A percentile compares a stretch with the other conserved stretches of the same genome.
These are phyloP conservation scores for Petrocephalus sullivani DNA, from an alignment of 2,797 vertebrate genomes.

Conservation along the genomic window DNA sequence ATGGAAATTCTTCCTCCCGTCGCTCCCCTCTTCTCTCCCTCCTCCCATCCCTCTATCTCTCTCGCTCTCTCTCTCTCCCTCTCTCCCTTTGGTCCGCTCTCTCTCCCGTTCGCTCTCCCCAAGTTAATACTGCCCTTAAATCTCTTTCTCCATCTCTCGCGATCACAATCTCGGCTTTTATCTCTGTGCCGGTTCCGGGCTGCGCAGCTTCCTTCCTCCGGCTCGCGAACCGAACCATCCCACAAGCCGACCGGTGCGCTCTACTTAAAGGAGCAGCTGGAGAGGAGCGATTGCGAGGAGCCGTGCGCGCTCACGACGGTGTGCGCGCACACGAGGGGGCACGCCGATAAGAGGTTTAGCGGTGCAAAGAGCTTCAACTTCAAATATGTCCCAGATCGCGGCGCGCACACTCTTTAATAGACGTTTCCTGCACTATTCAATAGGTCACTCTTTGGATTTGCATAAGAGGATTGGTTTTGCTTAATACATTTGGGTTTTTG, in stretches of 20 bases:
- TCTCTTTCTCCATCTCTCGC: slow-evolving; percentile 82
- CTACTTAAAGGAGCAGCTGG: slow-evolving; percentile 48
- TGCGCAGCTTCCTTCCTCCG: slow-evolving; percentile 76
- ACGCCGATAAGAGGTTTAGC: not conserved
- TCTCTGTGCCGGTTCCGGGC: slow-evolving; percentile 74
- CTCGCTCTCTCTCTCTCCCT: slow-evolving; percentile 34
- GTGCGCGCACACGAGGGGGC: not conserved
- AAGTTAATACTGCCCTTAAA: slow-evolving; percentile 72
- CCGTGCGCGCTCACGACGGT: not conserved
- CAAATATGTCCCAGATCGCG: not conserved
- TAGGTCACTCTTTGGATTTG: not conserved
- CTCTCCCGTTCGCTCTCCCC: slow-evolving; percentile 51
- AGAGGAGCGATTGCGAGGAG: slow-evolving; percentile 39
- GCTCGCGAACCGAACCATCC: slow-evolving; percentile 57
- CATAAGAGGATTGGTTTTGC: not conserved
- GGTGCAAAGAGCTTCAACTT: not conserved
- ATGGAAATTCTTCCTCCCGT: slow-evolving; percentile 63
- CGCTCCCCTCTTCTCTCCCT: slow-evolving; percentile 26
- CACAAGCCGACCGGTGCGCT: slow-evolving; percentile 53
- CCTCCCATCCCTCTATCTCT: slow-evolving; percentile 41
- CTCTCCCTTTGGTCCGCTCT: slow-evolving; percentile 51
- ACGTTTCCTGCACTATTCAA: not conserved
- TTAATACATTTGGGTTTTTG: not conserved
- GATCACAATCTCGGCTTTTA: slow-evolving; percentile 87
- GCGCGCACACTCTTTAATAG: not conserved